Conservation (phyloP, 2,113 vertebrate species). For the Baryphthengus martii region DNA sequence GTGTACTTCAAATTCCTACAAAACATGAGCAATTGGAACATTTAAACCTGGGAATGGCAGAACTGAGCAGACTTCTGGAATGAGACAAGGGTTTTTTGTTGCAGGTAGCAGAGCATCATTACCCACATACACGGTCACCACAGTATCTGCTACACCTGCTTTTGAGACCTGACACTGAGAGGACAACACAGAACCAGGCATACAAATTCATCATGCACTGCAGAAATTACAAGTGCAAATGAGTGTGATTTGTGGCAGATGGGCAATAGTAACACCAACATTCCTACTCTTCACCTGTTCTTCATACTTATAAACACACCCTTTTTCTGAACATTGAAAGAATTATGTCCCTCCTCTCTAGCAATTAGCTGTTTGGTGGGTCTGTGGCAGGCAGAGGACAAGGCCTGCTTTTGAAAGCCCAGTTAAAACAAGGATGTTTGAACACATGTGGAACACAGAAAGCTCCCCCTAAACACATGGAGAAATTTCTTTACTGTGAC, state of each 20-base stretch:
- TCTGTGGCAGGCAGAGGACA: not conserved
- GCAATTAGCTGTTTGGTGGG: not conserved
- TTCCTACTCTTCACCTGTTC: not conserved
- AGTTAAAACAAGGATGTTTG: not conserved
- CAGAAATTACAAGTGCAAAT: not conserved
- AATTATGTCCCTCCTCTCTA: not conserved
- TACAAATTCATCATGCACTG: not conserved
- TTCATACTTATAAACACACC: not conserved
- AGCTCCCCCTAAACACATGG: too few relatives aligned
- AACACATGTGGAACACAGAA: too few relatives aligned
- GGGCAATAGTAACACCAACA: not conserved
- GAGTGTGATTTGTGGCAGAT: not conserved
- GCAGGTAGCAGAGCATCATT: not conserved
- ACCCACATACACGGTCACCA: not conserved
- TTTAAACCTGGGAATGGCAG: not conserved
- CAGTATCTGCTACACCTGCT: too few relatives aligned
- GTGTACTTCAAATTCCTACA: not conserved
- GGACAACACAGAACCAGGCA: not conserved
- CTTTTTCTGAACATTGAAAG: not conserved
- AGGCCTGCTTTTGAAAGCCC: not conserved
- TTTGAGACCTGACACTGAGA: not conserved
- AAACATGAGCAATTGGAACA: not conserved
- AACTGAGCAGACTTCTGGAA: not conserved
- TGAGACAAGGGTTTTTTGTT: not conserved
- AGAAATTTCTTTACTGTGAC: too few relatives aligned